Percentiles rank a stretch among this genome's conserved stretches.
Conservation (phyloP, 2,888 invertebrate genomes). For the Lycia hirtaria region DNA sequence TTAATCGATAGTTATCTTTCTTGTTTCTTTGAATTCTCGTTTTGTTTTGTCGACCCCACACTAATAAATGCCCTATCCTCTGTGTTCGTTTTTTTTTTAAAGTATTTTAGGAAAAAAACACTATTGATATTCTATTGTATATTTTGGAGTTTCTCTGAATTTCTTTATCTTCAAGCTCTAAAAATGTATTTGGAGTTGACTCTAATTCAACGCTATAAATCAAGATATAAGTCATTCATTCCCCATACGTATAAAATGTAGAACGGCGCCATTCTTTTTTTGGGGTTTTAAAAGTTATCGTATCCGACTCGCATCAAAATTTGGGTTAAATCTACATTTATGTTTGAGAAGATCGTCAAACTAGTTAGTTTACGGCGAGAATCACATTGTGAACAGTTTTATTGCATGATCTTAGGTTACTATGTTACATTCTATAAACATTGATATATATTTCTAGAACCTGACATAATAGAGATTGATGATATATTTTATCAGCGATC, state of each 20-base stretch:
- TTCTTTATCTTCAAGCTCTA: neutral
- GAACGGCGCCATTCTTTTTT: conserved; percentile 36
- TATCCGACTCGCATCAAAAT: conserved; percentile 50
- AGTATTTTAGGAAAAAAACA: conserved; percentile 8
- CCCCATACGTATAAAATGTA: neutral
- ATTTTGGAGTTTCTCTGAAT: conserved; percentile 2
- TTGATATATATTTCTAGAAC: conserved; percentile 15
- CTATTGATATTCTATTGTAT: neutral
- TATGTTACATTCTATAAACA: conserved; percentile 8
- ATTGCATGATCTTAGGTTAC: conserved; percentile 16
- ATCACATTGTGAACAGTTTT: conserved; percentile 19
- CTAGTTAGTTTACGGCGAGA: conserved; percentile 20
- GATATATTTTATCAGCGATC: conserved; percentile 23
- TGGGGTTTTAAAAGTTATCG: conserved; percentile 48
- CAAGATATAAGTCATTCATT: neutral
- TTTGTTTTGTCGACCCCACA: conserved; percentile 9
- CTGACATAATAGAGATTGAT: conserved; percentile 31
- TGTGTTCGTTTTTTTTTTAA: neutral
- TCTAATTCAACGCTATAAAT: neutral
- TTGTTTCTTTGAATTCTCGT: conserved; percentile 10
- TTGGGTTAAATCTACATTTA: conserved; percentile 45
- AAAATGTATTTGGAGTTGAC: neutral
- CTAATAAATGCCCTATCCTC: neutral
- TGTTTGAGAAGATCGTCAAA: conserved; percentile 24
- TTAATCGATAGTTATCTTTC: conserved; percentile 19